Conservation (phyloP, 2,113 vertebrate genomes). For the Ahaetulla prasina region DNA sequence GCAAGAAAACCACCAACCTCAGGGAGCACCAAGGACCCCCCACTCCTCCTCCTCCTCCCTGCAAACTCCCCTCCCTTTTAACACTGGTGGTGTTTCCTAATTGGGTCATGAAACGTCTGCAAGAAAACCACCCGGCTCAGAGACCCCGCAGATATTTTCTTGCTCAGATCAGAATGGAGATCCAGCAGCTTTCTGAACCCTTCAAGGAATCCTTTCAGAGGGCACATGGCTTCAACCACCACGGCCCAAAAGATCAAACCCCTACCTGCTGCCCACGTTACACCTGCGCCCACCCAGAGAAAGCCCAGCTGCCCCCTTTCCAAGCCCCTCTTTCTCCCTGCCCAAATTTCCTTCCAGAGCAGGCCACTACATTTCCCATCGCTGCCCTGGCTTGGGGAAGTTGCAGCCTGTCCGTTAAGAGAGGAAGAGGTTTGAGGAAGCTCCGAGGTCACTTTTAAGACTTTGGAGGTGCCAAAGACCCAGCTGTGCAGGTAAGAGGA, state of each 20-base stretch:
- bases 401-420: not conserved
- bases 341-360: not conserved
- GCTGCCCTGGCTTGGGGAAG: not conserved
- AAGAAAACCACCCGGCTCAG: too few relatives aligned
- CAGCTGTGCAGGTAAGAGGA: not conserved
- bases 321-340: not conserved
- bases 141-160: not conserved
- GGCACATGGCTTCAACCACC: too few relatives aligned
- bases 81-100: too few relatives aligned
- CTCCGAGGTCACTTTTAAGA: accelerated
- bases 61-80: too few relatives aligned
- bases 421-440: not conserved
- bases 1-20: too few relatives aligned
- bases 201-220: not conserved
- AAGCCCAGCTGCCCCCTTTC: not conserved
- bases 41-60: too few relatives aligned
- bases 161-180: not conserved
- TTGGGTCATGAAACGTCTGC: too few relatives aligned
- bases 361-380: not conserved
- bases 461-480: not conserved
- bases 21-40: too few relatives aligned
- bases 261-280: too few relatives aligned
- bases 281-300: not conserved
- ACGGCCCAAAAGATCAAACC: not conserved
- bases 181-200: not conserved